A percentile compares a stretch with the other conserved stretches of the same genome.
phyloP scores from a whole-genome alignment of 2,113 vertebrate genomes.

The Macrotus californicus region DNA sequence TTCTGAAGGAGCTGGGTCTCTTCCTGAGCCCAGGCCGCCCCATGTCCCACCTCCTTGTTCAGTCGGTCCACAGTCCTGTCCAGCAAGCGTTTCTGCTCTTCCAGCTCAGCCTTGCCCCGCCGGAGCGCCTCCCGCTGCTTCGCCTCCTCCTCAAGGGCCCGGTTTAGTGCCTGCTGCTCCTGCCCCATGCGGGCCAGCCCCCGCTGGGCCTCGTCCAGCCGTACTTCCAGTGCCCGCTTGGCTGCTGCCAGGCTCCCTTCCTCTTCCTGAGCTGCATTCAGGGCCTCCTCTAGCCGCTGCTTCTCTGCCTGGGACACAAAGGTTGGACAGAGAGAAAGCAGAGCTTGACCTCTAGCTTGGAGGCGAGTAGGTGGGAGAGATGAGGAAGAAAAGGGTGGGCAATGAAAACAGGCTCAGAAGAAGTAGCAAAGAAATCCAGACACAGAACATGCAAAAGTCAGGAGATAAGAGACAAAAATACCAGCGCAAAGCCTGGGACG shows the following conservation, averaged over 20 bases:
- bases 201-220: constrained; percentile 83
- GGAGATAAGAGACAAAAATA: neutral
- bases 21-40: neutral
- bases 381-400: neutral
- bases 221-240: constrained; percentile 82
- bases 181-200: constrained; percentile 78
- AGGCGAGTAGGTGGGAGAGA: neutral
- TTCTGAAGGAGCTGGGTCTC: neutral
- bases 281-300: constrained; percentile 69
- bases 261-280: constrained; percentile 70
- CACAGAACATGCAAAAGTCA: neutral
- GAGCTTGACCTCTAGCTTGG: neutral
- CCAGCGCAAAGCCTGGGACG: neutral
- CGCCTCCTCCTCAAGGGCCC: constrained; percentile 78
- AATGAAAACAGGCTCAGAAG: neutral
- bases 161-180: constrained; percentile 83
- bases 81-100: constrained; percentile 81
- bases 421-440: neutral
- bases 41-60: constrained; percentile 77
- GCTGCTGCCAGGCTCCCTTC: constrained; percentile 83
- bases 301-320: constrained; percentile 71
- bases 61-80: constrained; percentile 77
- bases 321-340: neutral
- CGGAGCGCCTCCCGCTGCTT: constrained; percentile 81
- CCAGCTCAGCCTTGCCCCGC: constrained; percentile 81